Evolutionary conservation across 2,888 invertebrate genomes (phyloP).

Genomic region (Drosophila pegasa): DNA sequence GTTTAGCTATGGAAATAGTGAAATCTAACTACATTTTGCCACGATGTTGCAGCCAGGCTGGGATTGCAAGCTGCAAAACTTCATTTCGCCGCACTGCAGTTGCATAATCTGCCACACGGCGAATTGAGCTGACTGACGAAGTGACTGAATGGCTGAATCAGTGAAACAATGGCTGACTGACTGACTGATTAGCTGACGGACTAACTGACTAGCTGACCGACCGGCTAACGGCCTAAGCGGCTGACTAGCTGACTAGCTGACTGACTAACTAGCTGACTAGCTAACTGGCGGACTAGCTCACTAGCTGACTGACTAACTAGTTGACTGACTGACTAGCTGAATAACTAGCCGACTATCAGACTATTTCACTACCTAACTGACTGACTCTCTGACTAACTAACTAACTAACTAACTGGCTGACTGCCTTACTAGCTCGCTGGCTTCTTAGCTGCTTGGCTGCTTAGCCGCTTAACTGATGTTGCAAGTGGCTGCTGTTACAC

Average conservation of each 20-base stretch:
- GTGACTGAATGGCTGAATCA: background rate
- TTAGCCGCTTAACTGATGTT: constrained; percentile 35
- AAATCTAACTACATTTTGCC: constrained; percentile 16
- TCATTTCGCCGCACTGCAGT: constrained; percentile 32
- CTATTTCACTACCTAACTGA: no score
- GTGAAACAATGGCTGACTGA: no score
- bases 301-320: background rate
- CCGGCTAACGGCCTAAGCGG: background rate
- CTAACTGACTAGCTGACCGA: background rate
- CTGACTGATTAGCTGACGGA: background rate
- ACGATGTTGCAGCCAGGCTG: constrained; percentile 44
- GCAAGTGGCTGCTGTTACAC: constrained; percentile 65
- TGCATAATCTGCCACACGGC: constrained; percentile 63
- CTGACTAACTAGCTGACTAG: background rate
- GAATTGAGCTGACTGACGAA: background rate
- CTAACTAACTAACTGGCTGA: background rate
- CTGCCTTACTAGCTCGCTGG: background rate
- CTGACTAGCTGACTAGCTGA: background rate
- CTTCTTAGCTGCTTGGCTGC: background rate
- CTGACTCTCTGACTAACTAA: background rate
- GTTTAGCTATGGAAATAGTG: constrained; percentile 8
- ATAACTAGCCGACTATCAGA: no score
- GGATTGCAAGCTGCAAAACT: constrained; percentile 8
- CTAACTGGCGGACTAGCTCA: background rate
- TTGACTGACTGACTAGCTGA: background rate